Conservation (phyloP, 2,113 vertebrate genomes). For the Uria lomvia region DNA sequence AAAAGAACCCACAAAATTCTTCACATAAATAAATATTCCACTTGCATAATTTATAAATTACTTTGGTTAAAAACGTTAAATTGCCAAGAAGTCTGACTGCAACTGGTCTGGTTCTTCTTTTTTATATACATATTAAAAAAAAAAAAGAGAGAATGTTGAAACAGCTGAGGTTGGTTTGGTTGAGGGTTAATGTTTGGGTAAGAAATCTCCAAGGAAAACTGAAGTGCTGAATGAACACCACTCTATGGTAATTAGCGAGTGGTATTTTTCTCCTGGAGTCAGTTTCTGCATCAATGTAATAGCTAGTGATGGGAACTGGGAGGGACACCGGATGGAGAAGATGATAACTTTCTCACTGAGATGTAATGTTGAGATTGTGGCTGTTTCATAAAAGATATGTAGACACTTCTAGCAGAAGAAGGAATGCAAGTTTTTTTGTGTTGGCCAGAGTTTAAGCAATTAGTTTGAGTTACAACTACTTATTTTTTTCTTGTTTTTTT, state of each 20-base stretch:
- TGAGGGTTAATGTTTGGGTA: slow-evolving; percentile 59
- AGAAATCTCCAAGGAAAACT: slow-evolving; percentile 63
- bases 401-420: background rate
- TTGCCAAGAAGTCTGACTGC: slow-evolving; percentile 43
- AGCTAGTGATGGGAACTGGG: background rate
- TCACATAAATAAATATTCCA: slow-evolving; percentile 53
- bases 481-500: background rate
- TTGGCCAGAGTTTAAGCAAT: background rate
- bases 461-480: background rate
- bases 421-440: background rate
- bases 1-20: slow-evolving; percentile 13
- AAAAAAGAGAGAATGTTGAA: slow-evolving; percentile 46
- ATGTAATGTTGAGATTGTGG: background rate
- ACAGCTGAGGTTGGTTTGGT: slow-evolving; percentile 64
- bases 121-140: background rate
- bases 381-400: background rate
- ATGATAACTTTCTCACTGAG: background rate
- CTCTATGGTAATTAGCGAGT: slow-evolving; percentile 54
- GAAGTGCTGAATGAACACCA: slow-evolving; percentile 62
- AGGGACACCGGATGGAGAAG: background rate
- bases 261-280: slow-evolving; percentile 45
- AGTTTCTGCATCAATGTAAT: slow-evolving; percentile 26
- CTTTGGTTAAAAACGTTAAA: slow-evolving; percentile 54
- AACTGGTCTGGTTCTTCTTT: slow-evolving; percentile 15
- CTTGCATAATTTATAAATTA: slow-evolving; percentile 60